Conservation (phyloP, 2,113 vertebrate genomes). For the Heterocephalus glaber region DNA sequence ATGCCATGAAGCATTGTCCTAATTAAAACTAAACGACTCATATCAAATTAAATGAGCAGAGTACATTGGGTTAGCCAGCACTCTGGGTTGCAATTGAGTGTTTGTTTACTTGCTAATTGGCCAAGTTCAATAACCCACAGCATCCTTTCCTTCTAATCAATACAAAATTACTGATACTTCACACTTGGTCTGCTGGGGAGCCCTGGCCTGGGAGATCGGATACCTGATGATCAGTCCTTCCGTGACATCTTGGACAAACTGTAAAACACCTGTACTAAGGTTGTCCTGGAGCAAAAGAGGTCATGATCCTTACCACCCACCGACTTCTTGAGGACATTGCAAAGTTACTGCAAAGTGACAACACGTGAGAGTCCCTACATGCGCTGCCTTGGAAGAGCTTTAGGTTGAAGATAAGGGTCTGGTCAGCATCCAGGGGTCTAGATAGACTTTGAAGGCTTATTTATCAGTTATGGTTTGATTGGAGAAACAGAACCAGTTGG, state of each 20-base stretch:
- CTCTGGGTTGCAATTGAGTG: slow-evolving; percentile 38
- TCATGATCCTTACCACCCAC: background rate
- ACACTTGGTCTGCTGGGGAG: background rate
- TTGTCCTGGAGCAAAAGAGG: background rate
- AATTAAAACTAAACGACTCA: slow-evolving; percentile 76
- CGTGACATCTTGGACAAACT: background rate
- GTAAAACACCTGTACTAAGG: background rate
- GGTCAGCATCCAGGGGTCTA: background rate
- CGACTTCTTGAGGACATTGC: background rate
- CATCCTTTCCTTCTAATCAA: slow-evolving; percentile 64
- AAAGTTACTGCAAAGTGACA: background rate
- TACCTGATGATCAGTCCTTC: background rate
- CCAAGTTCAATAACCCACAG: slow-evolving; percentile 62
- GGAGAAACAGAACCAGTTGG: background rate
- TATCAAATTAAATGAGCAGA: slow-evolving; percentile 69
- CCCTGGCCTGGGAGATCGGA: background rate
- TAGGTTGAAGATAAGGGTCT: background rate
- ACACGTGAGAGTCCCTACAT: background rate
- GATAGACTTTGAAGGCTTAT: background rate
- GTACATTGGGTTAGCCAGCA: slow-evolving; percentile 55
- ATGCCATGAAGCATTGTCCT: slow-evolving; percentile 59
- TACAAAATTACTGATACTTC: slow-evolving; percentile 58
- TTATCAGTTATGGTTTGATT: background rate
- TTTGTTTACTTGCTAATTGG: slow-evolving; percentile 77
- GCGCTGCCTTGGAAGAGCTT: background rate